Evolutionary conservation across 2,113 vertebrate species (phyloP).

Genomic region (Eubucco bourcierii): DNA sequence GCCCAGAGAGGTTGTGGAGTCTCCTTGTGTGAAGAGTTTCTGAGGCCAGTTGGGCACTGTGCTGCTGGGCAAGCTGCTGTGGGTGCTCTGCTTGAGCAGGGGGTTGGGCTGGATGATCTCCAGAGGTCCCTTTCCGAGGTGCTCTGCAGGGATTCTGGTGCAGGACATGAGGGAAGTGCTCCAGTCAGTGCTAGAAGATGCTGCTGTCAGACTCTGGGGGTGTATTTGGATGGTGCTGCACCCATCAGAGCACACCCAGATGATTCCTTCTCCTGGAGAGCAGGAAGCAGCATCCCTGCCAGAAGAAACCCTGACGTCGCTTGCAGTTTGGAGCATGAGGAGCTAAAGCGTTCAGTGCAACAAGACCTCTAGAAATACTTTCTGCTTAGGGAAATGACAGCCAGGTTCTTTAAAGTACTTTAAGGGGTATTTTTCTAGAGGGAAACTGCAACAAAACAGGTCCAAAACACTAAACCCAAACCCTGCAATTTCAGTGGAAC

Average conservation of each 20-base stretch:
- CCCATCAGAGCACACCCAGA: background rate
- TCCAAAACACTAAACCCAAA: background rate
- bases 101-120: too few relatives aligned
- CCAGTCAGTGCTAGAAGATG: background rate
- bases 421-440: background rate
- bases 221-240: background rate
- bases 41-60: too few relatives aligned
- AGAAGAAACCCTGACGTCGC: background rate
- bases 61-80: too few relatives aligned
- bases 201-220: background rate
- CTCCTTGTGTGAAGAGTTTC: too few relatives aligned
- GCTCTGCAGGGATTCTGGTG: too few relatives aligned
- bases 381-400: background rate
- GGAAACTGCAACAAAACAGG: background rate
- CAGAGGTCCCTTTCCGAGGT: too few relatives aligned
- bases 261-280: background rate
- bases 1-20: too few relatives aligned
- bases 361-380: background rate
- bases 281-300: background rate
- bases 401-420: background rate
- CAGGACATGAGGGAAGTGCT: background rate
- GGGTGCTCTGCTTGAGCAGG: too few relatives aligned
- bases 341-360: background rate
- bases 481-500: background rate
- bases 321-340: background rate